These are phyloP conservation scores for Drosophila trapezifrons DNA, from an alignment of 1,140 invertebrate genomes.

Conservation along the genomic window DNA sequence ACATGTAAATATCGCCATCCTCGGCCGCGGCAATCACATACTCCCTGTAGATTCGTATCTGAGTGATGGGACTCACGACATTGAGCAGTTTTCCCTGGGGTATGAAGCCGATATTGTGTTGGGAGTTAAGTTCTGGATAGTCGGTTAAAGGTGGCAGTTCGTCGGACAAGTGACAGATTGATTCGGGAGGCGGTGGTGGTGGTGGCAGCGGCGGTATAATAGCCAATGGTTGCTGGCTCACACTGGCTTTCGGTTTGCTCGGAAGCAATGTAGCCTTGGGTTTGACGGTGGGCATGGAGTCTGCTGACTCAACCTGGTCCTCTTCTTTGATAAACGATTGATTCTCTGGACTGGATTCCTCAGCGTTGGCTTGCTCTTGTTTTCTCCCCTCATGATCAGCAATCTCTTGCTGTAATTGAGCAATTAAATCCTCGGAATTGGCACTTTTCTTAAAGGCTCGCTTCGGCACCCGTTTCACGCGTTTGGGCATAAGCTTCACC, in stretches of 20 bases:
- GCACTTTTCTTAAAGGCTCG: not conserved
- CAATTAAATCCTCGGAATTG: not conserved
- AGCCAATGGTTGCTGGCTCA: constrained; percentile 35
- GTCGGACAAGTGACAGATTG: constrained; percentile 40
- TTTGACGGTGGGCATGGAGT: constrained; percentile 8
- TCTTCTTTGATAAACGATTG: constrained; percentile 5
- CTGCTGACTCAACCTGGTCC: not conserved
- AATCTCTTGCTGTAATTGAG: not conserved
- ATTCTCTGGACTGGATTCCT: not conserved
- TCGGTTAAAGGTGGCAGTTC: constrained; percentile 16
- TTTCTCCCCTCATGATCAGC: not conserved
- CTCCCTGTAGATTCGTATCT: constrained; percentile 62
- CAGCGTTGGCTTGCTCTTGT: not conserved
- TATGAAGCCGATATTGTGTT: constrained; percentile 27
- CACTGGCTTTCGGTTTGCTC: constrained; percentile 19
- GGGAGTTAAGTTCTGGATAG: not conserved
- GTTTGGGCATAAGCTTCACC: constrained; percentile 32
- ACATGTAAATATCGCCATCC: constrained; percentile 86
- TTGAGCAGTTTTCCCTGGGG: constrained; percentile 51
- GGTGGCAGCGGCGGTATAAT: constrained; percentile 63
- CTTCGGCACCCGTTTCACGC: constrained; percentile 2
- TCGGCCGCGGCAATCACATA: constrained; percentile 85
- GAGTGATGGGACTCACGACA: constrained; percentile 65
- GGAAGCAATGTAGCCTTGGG: constrained; percentile 14
- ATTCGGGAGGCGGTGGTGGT: constrained; percentile 58